Evolutionary conservation across 2,113 vertebrate genomes (phyloP).

Genomic region (Indicator maculatus): DNA sequence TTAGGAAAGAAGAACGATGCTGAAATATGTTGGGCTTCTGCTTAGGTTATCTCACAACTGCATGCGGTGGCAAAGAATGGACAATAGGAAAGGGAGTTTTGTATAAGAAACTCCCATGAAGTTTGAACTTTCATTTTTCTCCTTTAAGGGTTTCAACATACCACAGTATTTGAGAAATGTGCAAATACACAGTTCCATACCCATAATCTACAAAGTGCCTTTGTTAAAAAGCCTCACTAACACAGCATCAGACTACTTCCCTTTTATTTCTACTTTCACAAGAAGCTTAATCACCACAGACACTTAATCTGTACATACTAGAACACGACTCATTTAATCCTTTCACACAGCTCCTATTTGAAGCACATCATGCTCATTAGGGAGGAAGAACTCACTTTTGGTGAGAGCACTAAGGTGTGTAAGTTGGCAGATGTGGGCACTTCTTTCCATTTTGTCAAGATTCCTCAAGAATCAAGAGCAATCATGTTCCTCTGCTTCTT

Average conservation of each 20-base stretch:
- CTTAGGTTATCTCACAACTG: background rate
- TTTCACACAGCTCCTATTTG: background rate
- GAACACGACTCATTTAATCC: background rate
- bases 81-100: background rate
- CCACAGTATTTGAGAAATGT: background rate
- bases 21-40: background rate
- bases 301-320: background rate
- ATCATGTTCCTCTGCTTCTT: background rate
- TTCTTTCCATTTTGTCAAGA: background rate
- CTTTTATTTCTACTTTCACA: background rate
- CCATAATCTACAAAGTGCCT: background rate
- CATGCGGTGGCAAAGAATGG: background rate
- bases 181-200: background rate
- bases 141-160: conserved; percentile 6
- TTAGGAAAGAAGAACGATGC: background rate
- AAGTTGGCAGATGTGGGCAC: background rate
- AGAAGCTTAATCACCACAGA: background rate
- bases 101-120: background rate
- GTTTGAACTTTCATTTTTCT: background rate
- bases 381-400: background rate
- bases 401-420: background rate
- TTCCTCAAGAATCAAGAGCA: background rate
- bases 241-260: background rate
- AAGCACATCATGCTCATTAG: background rate
- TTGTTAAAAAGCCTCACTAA: background rate